phyloP scores from a whole-genome alignment of 1,140 invertebrate genomes.

The Rhyzopertha dominica region DNA sequence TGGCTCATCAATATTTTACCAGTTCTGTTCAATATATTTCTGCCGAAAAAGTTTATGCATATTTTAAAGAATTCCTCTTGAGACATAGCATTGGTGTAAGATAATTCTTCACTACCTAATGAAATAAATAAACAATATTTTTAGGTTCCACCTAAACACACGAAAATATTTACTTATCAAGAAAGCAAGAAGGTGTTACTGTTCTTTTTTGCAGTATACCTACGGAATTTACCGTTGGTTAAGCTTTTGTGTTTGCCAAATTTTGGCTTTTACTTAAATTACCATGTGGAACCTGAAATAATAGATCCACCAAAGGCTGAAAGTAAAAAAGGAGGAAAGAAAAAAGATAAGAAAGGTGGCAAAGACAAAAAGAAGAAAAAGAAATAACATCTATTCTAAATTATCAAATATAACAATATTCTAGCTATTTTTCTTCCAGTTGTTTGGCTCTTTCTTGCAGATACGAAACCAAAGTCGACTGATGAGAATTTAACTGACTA shows the following conservation, averaged over 20 bases:
- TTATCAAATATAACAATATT: slow-evolving; percentile 16
- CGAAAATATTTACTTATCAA: slow-evolving; percentile 32
- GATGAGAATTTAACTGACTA: slow-evolving; percentile 61
- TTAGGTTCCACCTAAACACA: slow-evolving; percentile 33
- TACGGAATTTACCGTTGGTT: slow-evolving; percentile 40
- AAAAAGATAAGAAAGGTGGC: slow-evolving; percentile 16
- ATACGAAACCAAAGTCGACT: slow-evolving; percentile 58
- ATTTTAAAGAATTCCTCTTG: slow-evolving; percentile 37
- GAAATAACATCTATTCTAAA: slow-evolving; percentile 6
- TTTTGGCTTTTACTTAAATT: slow-evolving; percentile 34
- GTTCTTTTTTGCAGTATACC: slow-evolving; percentile 38
- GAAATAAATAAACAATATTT: slow-evolving; percentile 20
- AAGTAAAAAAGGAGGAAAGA: slow-evolving; percentile 19
- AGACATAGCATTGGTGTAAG: slow-evolving; percentile 34
- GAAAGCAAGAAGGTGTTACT: slow-evolving; percentile 31
- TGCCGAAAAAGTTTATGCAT: slow-evolving; percentile 36
- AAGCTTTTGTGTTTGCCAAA: slow-evolving; percentile 35
- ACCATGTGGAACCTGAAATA: slow-evolving; percentile 26
- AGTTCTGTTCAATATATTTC: slow-evolving; percentile 23
- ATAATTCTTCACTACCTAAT: slow-evolving; percentile 1
- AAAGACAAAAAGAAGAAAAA: slow-evolving; percentile 13
- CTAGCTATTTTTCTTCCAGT: slow-evolving; percentile 29
- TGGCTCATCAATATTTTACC: slow-evolving; percentile 36
- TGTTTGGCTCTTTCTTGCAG: slow-evolving; percentile 36
- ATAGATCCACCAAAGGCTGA: too few relatives aligned